Evolutionary conservation across 1,140 invertebrate genomes (phyloP), one percentile per base, ranked within the genome.

Genomic region (Leptopilina boulardi): DNA sequence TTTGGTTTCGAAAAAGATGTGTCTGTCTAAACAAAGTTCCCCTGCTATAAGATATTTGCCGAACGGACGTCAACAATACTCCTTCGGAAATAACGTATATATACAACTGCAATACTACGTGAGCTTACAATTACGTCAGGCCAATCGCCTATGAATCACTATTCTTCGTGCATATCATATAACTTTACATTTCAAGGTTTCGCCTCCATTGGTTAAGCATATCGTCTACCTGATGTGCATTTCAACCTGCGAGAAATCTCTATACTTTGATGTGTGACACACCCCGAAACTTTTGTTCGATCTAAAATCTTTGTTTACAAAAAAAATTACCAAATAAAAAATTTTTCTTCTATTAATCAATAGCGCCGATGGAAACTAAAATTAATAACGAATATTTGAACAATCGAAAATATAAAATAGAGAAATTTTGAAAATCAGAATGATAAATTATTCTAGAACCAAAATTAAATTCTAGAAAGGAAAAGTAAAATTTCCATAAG

Each of bases 81-180:
- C 59, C 59, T 34, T 13, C 13, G 6, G 23, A 66, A 66, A n/a
- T n/a, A 59, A 66, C 59, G 11, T 30, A 66, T 30, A n/a, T n/a
- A 30, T 38, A 30, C 59, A n/a, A n/a, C 26, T 30, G 59, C 59
- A 66, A 26, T 8, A 30, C 15, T 30, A 66, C 26, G 77, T 79
- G 38, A 59, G 80, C 73, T 34, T 54, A 76, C 59, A 66, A 76
- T 87, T 86, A 84, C 80, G 82, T 85, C 81, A 85, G 71, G 72
- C 51, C 77, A 72, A 85, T 87, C 79, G 80, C 59, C 77, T 81
- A 85, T 84, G 82, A 87, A 86, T 88, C 86, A 85, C 73, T 82
- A 81, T 78, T 73, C 56, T 71, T 75, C 18, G 59, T 73, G 23
- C 73, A 78, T 83, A 86, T 87, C 82, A 59, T 84, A 84, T 87